These are phyloP conservation scores for Meganola albula DNA, from an alignment of 2,888 invertebrate genomes.

Conservation along the genomic window DNA sequence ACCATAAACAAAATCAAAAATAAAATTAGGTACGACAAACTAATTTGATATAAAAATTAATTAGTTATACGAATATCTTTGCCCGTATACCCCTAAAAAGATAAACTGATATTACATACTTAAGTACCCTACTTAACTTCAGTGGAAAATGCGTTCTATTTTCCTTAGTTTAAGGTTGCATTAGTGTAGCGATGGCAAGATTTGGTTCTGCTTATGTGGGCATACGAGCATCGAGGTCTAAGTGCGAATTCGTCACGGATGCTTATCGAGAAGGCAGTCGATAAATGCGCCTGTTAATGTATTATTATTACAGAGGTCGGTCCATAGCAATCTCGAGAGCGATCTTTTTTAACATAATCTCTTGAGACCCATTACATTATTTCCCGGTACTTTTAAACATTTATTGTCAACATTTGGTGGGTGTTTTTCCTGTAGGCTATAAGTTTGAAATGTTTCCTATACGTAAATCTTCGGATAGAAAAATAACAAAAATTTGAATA, in stretches of 20 bases:
- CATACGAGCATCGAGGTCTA: constrained; percentile 22
- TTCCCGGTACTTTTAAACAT: constrained; percentile 12
- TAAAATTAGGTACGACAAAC: too few species aligned
- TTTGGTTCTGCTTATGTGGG: constrained; percentile 12
- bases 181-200: neutral
- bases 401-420: too few species aligned
- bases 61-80: too few species aligned
- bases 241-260: constrained; percentile 75
- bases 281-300: constrained; percentile 70
- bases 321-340: constrained; percentile 53
- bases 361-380: constrained; percentile 42
- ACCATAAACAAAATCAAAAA: too few species aligned
- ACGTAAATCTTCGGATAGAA: too few species aligned
- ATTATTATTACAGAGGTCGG: constrained; percentile 67
- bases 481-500: too few species aligned
- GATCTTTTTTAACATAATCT: constrained; percentile 53
- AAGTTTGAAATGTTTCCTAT: too few species aligned
- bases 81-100: too few species aligned
- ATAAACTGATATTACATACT: too few species aligned
- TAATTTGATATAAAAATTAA: too few species aligned
- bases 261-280: constrained; percentile 71
- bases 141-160: neutral
- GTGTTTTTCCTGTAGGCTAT: neutral
- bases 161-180: neutral
- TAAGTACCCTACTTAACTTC: neutral